Evolutionary conservation across 2,797 vertebrate species (phyloP), one percentile per base, ranked within the genome.

Genomic region (Miichthys miiuy): DNA sequence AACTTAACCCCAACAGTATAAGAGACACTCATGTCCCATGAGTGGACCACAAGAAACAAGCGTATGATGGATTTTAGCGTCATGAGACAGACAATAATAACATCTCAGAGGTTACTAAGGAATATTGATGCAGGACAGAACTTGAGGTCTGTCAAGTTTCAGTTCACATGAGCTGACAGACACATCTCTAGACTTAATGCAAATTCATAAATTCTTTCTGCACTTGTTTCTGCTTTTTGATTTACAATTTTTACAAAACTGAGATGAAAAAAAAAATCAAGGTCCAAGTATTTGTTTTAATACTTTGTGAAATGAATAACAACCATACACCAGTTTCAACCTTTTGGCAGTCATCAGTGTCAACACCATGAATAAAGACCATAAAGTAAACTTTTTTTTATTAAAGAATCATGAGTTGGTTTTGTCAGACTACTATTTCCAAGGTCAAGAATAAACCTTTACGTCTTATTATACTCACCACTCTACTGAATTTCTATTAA

Each of bases 71-170:
- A 66, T 67, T 73, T 48, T 44, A 30, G n/a, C n/a, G 42, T 69
- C 50, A 64, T 47, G 56, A 55, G 34, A 62, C 44, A 50, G 18
- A n/a, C 14, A 44, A 57, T 14, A 60, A 75, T 51, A 58, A 67
- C 42, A 62, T 55, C 47, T 16, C 52, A 34, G 41, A 64, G 21
- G 20, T 56, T 51, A 44, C 21, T 41, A 4, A 65, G 5, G 8
- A 16, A 60, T 11, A 48, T 17, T n/a, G 41, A 65, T 14, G 58
- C 46, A 73, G 58, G 57, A 67, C 51, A 52, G 30, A 30, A 30
- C 30, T 30, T 6, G 30, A 30, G 30, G 21, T 27, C 46, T 68
- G 30, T 70, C 27, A 44, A 25, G 47, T 18, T 66, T 6, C 41
- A 47, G 3, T 30, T 46, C 7, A n/a, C 34, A 20, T 69, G 2